Evolutionary conservation across 2,888 invertebrate species (phyloP), one percentile per base, ranked within the genome.

Genomic region (Zootermopsis nevadensis): DNA sequence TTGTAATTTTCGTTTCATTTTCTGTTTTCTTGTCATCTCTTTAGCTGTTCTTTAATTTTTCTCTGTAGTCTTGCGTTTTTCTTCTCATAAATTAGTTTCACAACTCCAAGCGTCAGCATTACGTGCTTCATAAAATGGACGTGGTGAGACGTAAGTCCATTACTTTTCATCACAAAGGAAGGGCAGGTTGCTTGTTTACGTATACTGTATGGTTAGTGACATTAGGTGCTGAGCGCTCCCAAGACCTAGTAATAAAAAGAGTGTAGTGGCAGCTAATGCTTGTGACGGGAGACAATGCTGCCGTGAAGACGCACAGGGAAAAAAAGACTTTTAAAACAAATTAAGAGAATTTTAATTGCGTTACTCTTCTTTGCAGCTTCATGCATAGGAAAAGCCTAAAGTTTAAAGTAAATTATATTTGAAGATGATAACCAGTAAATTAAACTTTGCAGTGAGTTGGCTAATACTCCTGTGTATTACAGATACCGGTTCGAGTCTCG

Each of bases 111-210:
- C 19, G n/a, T 60, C n/a, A 60, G 60, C n/a, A 60, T 60, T 60
- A 60, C 60, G 60, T 27, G 60, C n/a, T 60, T 60, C 60, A 60
- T 60, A 60, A 60, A 12, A 27, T 27, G n/a, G 60, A 60, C 60
- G 60, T 27, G 60, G 60, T 8, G 27, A n/a, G 60, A 60, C 60
- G n/a, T 60, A n/a, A 60, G 60, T 60, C 60, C 60, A 60, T 60
- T 60, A 60, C 60, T 60, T 60, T 60, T n/a, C 60, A 60, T 60
- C 60, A 60, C 60, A 27, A 60, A 27, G 27, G 60, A 60, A 60
- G 60, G 27, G 60, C n/a, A 60, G 60, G 60, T 60, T 60, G 19
- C 60, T 60, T 60, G 60, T 60, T 60, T 60, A 60, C 60, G 27
- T 60, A 27, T 48, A 19, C 60, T 27, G 60, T 60, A 27, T 60